Base-by-base conservation (phyloP, 30 jellyfish, hydroid and myxozoan species). In the Aurelia sp. region DNA sequence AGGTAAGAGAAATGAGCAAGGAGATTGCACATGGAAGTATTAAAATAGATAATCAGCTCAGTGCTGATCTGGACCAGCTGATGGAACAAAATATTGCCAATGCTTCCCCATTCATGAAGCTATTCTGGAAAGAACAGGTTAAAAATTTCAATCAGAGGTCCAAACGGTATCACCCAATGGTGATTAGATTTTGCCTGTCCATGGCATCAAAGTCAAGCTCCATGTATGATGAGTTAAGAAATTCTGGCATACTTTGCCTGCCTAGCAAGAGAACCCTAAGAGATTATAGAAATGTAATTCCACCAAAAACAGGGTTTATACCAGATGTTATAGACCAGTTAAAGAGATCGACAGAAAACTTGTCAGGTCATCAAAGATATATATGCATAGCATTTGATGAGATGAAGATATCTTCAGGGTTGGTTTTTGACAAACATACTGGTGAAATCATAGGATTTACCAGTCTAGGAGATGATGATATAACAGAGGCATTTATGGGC, bases 81-180 rank as follows among this genome's bases (percentile, higher is more conserved):
- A 69, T 82, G 85, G 69, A 51, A 13, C 2, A 67, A 27, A 82
- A 68, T 35, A n/a, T 51, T 15, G 4, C 20, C 16, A 8, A 66
- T 18, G 78, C 86, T n/a, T 33, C 91, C 63, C 91, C 91, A 21
- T 82, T 82, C 76, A 82, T 82, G 91, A 31, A 82, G 87, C 70
- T 82, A 10, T 82, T 82, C 51, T 82, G 91, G 91, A 30, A 82
- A 20, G 80, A 82, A 61, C 87, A 82, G 67, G 68, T 44, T 4
- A 67, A 68, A 58, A 55, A 67, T 33, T 82, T 48, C 24, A 48
- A 63, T 33, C 85, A 67, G 61, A 53, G 47, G 19, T 52, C 86
- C 4, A 68, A 27, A 88, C 31, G 74, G 87, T 82, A 67, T 48
- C 86, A 82, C 55, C 91, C 88, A 16, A 66, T 82, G 91, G 87